Base-by-base conservation (phyloP, 1,140 invertebrate genomes). In the Whitmania pigra region DNA sequence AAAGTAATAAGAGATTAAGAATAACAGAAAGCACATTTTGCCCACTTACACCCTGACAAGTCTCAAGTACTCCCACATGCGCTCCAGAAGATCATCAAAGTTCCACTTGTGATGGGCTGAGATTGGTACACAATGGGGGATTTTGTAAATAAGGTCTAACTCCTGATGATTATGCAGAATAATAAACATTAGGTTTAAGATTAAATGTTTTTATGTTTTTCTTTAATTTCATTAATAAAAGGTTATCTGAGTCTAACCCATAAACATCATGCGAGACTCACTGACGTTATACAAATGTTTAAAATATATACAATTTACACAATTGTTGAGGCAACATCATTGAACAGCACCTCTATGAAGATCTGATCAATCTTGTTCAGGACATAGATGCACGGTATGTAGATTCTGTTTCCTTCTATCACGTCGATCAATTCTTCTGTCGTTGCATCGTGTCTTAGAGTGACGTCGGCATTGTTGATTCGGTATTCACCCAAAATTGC, bases 21-120 rank as follows among this genome's bases (percentile, higher is more conserved):
- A 63, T n/a, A 63, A 4, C 57, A 63, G 29, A 2, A 63, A 22
- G 57, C 57, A 63, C n/a, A 63, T 18, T 18, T 15, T 63, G 11
- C 5, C 54, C 71, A 84, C 86, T 86, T 87, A 95, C 89, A 99
- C 96, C 85, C 97, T 86, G 60, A 96, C 88, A 13, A 99, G 86
- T 80, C 90, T 90, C 20, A 99, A 83, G 81, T 99, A 99, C 75
- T 94, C 89, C 97, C 97, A 99, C 90, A 99, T 97, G 82, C 94
- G 96, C 81, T 99, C 95, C 20, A 99, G 82, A 67, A 99, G 83
- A 83, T 99, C 96, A 83, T 99, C 97, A 83, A 99, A 99, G 81
- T 99, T 99, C 97, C 97, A 99, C 79, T 92, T 93, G 81, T 99
- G 95, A 86, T 99, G 96, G 71, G 97, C 97, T 71, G 95, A 99